These are phyloP conservation scores for Ictalurus punctatus DNA, from an alignment of 2,113 vertebrate genomes.

Conservation along the genomic window DNA sequence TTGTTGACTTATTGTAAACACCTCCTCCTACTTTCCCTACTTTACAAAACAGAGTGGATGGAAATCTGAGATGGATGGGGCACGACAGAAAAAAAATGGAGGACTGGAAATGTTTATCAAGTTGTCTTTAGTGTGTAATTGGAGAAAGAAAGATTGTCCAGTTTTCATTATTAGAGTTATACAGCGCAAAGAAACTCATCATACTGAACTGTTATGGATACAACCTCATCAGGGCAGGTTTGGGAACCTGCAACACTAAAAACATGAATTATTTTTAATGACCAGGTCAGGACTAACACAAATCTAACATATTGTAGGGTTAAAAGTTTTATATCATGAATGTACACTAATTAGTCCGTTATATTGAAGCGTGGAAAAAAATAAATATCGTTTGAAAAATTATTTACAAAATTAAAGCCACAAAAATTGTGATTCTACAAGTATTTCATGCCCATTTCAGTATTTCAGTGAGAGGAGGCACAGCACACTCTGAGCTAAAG, in stretches of 20 bases:
- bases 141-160: background rate
- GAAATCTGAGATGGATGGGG: background rate
- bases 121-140: background rate
- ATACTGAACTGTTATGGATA: background rate
- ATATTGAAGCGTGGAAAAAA: too few species aligned
- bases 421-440: too few species aligned
- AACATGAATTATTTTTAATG: too few species aligned
- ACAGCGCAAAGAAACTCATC: background rate
- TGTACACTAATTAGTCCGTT: background rate
- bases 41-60: constrained; percentile 1
- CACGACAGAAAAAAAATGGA: background rate
- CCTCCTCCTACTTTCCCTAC: background rate
- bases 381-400: too few species aligned
- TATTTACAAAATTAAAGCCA: too few species aligned
- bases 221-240: background rate
- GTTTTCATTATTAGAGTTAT: background rate
- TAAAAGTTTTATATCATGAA: too few species aligned
- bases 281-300: too few species aligned
- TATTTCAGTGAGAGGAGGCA: too few species aligned
- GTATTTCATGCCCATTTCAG: too few species aligned
- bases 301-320: too few species aligned
- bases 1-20: background rate
- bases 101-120: background rate
- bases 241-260: background rate
- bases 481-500: too few species aligned